phyloP scores from a whole-genome alignment of 2,113 vertebrate species.

The Nyctereutes procyonoides region DNA sequence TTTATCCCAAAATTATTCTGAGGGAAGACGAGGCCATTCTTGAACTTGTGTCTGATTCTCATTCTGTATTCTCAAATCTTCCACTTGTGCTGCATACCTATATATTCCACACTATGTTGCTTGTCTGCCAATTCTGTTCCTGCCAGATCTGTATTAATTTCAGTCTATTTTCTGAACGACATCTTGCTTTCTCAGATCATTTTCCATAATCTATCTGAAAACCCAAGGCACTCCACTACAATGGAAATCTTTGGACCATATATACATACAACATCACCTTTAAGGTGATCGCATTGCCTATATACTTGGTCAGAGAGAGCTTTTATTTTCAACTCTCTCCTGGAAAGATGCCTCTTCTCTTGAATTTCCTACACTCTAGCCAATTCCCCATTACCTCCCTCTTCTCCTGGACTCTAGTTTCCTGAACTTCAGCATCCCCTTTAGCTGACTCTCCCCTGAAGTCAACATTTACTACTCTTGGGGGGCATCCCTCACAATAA shows the following conservation, averaged over 20 bases:
- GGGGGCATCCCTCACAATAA: neutral
- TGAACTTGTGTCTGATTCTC: neutral
- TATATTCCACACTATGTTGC: neutral
- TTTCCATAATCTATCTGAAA: neutral
- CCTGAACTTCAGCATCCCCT: neutral
- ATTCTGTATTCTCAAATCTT: neutral
- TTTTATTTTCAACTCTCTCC: neutral
- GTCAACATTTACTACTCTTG: neutral
- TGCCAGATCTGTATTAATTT: neutral
- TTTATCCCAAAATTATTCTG: neutral
- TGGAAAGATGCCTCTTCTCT: neutral
- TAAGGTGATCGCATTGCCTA: neutral
- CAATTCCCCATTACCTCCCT: neutral
- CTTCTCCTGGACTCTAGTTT: neutral
- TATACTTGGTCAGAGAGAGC: neutral
- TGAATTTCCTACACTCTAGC: neutral
- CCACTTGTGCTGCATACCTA: neutral
- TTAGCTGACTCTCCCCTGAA: neutral
- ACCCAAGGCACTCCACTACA: neutral
- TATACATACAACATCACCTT: neutral
- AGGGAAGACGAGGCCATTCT: neutral
- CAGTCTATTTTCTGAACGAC: neutral
- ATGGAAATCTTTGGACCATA: neutral
- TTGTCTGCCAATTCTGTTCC: neutral
- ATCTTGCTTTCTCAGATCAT: slow-evolving; percentile 21